A percentile compares a stretch with the other conserved stretches of the same genome.
phyloP scores from a whole-genome alignment of 2,113 vertebrate genomes.

The Eolophus roseicapilla region DNA sequence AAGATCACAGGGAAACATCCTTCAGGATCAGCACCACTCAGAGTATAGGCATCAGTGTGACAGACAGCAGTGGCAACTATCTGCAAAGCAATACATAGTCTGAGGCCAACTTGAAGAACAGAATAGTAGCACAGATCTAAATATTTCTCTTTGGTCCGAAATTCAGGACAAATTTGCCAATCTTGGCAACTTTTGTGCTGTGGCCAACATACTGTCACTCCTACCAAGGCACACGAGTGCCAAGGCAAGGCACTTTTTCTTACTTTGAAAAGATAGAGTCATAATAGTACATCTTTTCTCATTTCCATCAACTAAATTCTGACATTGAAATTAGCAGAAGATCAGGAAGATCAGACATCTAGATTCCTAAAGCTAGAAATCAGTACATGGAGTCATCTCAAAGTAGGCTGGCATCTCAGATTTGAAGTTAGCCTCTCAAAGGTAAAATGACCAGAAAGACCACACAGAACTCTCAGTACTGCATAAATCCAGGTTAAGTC shows the following conservation, averaged over 20 bases:
- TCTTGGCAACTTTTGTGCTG: background rate
- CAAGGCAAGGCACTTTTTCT: background rate
- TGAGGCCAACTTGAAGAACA: background rate
- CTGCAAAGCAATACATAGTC: constrained; percentile 26
- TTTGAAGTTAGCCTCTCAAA: background rate
- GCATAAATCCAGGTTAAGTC: background rate
- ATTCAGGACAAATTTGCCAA: background rate
- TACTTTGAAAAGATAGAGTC: background rate
- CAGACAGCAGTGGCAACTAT: constrained; percentile 80
- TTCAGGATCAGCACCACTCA: constrained; percentile 80
- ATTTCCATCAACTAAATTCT: background rate
- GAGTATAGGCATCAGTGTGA: constrained; percentile 82
- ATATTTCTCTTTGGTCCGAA: background rate
- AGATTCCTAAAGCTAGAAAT: background rate
- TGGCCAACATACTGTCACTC: background rate
- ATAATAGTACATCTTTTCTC: background rate
- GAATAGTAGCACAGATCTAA: background rate
- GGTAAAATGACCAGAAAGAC: background rate
- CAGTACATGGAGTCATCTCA: background rate
- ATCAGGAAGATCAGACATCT: background rate
- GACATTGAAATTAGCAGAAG: background rate
- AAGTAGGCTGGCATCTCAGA: background rate
- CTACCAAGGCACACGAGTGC: background rate
- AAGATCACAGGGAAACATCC: constrained; percentile 81
- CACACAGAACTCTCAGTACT: background rate